These are phyloP conservation scores for Trogon melanurus DNA, from an alignment of 2,113 vertebrate genomes.

Conservation along the genomic window DNA sequence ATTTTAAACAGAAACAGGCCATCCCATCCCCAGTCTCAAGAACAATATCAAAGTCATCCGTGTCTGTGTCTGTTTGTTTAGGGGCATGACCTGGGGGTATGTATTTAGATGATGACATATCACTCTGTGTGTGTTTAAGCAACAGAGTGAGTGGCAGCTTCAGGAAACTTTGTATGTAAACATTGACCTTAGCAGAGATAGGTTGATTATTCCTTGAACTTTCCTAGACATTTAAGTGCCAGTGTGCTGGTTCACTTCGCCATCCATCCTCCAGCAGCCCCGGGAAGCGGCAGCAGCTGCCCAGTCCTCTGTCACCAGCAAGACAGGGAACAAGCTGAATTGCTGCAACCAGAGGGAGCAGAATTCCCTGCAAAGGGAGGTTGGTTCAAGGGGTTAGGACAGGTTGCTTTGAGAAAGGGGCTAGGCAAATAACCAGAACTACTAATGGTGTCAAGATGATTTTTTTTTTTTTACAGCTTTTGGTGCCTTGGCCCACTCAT, in stretches of 20 bases:
- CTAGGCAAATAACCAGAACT: background rate
- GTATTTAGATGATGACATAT: background rate
- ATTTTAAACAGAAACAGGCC: conserved; percentile 5
- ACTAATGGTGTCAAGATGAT: background rate
- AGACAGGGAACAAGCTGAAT: background rate
- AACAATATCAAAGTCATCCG: background rate
- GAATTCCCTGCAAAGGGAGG: background rate
- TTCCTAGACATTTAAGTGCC: background rate
- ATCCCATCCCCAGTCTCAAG: background rate
- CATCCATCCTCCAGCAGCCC: background rate
- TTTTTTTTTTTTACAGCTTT: background rate
- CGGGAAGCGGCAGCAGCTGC: background rate
- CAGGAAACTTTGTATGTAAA: background rate
- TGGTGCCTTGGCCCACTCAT: background rate
- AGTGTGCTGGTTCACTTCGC: background rate
- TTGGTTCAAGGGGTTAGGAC: background rate
- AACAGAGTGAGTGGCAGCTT: background rate
- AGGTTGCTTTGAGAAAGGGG: background rate
- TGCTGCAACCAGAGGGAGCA: background rate
- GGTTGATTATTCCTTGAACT: background rate
- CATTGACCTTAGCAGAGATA: background rate
- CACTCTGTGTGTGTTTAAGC: background rate
- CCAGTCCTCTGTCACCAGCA: background rate
- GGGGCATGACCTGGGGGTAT: background rate
- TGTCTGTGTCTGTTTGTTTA: conserved; percentile 1